These are phyloP conservation scores for Pharmacophagus antenor DNA, from an alignment of 2,888 invertebrate species.

Conservation along the genomic window DNA sequence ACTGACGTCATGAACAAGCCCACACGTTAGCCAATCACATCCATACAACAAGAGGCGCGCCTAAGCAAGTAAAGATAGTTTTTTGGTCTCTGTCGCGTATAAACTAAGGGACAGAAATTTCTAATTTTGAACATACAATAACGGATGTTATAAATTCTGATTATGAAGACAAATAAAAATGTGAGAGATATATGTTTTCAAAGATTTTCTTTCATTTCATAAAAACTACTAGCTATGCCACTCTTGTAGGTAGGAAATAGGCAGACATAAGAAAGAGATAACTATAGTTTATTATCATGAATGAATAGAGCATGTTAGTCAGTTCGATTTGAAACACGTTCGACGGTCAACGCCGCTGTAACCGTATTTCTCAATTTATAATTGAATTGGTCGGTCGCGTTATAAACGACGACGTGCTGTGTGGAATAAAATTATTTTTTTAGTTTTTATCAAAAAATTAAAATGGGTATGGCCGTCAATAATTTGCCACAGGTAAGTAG, in stretches of 20 bases:
- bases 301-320: conserved; percentile 68
- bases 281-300: conserved; percentile 66
- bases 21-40: conserved; percentile 73
- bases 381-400: conserved; percentile 68
- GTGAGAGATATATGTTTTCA: conserved; percentile 14
- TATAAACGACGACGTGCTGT: conserved; percentile 44
- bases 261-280: conserved; percentile 54
- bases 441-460: conserved; percentile 43
- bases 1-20: conserved; percentile 78
- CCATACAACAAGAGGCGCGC: conserved; percentile 81
- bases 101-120: conserved; percentile 6
- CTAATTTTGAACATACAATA: neutral
- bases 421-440: conserved; percentile 42
- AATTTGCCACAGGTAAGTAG: conserved; percentile 69
- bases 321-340: conserved; percentile 44
- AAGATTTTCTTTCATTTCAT: conserved; percentile 29
- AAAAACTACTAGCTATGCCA: conserved; percentile 33
- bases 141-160: conserved; percentile 7
- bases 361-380: conserved; percentile 66
- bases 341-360: conserved; percentile 49
- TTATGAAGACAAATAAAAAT: conserved; percentile 20
- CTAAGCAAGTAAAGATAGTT: conserved; percentile 65
- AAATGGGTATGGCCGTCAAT: conserved; percentile 74
- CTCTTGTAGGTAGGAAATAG: conserved; percentile 37
- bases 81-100: neutral